Evolutionary conservation across 2,797 vertebrate genomes (phyloP).

Genomic region (Anabas testudineus): DNA sequence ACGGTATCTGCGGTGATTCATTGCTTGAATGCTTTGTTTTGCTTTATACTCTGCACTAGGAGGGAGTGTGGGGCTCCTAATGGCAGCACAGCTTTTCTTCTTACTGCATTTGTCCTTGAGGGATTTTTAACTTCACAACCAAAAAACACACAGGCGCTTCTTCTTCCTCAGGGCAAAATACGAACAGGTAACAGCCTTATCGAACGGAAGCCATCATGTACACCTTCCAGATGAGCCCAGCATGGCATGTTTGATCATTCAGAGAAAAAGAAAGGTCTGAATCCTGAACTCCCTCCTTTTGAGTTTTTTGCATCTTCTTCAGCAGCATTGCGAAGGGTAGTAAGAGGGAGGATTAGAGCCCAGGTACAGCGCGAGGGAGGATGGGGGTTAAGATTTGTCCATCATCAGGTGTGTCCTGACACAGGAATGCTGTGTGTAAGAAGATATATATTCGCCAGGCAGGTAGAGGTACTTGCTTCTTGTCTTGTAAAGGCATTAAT

Average conservation of each 20-base stretch:
- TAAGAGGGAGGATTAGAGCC: constrained; percentile 41
- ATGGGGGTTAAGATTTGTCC: constrained; percentile 57
- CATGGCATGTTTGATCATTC: constrained; percentile 70
- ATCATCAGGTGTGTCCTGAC: constrained; percentile 74
- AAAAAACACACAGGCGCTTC: constrained; percentile 62
- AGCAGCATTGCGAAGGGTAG: constrained; percentile 22
- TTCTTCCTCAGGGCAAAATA: constrained; percentile 70
- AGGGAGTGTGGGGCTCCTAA: constrained; percentile 68
- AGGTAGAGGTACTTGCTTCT: constrained; percentile 76
- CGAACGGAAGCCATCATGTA: constrained; percentile 63
- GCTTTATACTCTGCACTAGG: constrained; percentile 66
- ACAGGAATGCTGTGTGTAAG: constrained; percentile 72
- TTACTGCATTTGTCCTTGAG: constrained; percentile 77
- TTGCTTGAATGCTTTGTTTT: constrained; percentile 77
- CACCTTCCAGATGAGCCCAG: constrained; percentile 64
- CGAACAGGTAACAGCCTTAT: constrained; percentile 74
- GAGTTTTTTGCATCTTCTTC: constrained; percentile 34
- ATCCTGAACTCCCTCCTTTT: constrained; percentile 53
- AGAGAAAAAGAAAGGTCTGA: constrained; percentile 23
- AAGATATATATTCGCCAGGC: constrained; percentile 76
- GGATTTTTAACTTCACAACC: constrained; percentile 75
- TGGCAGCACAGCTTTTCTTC: constrained; percentile 73
- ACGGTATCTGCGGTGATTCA: constrained; percentile 71
- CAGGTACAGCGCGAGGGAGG: constrained; percentile 9
- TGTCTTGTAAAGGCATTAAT: constrained; percentile 86